Evolutionary conservation across 2,113 vertebrate genomes (phyloP), one percentile per base, ranked within the genome.

Genomic region (Columba livia): DNA sequence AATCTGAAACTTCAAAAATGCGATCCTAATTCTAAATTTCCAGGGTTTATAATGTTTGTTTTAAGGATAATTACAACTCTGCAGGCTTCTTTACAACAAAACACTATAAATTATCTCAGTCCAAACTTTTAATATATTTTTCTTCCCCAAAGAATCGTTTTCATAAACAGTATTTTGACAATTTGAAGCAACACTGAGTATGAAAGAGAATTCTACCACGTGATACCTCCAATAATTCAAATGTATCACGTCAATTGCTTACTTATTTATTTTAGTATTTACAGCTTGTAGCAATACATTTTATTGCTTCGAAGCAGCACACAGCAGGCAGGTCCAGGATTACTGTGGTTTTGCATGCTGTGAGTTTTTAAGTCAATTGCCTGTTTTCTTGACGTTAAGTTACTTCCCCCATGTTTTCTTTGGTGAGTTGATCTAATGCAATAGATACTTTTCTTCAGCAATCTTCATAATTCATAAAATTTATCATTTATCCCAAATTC

Each of bases 51-150:
- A 75, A 89, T 89, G n/a, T 75, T 71, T 82, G 34, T 74, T 91
- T 85, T 72, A 70, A 53, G 87, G 66, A 87, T 87, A 94, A 93
- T 89, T 91, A 92, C 69, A 95, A 42, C 66, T 81, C 83, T 74
- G 77, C 57, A 87, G 66, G 80, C 17, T 4, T 89, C 61, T 89
- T 82, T 69, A 69, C 62, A 94, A 89, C 79, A 91, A 85, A 93
- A 44, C 28, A 36, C 28, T 42, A 51, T 77, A 88, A 85, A 61
- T 94, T 81, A 56, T 48, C 66, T 88, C 73, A 67, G 72, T 90
- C 85, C 69, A 79, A 74, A 87, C n/a, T 89, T 94, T n/a, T 92
- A 94, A 91, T 87, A 75, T 50, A n/a, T 79, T 94, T 89, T 85
- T 82, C 91, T 89, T 94, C 79, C 81, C 72, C 42, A 40, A 58